Evolutionary conservation across 2,888 invertebrate species (phyloP), one percentile per base, ranked within the genome.

Genomic region (Ctena decussata): DNA sequence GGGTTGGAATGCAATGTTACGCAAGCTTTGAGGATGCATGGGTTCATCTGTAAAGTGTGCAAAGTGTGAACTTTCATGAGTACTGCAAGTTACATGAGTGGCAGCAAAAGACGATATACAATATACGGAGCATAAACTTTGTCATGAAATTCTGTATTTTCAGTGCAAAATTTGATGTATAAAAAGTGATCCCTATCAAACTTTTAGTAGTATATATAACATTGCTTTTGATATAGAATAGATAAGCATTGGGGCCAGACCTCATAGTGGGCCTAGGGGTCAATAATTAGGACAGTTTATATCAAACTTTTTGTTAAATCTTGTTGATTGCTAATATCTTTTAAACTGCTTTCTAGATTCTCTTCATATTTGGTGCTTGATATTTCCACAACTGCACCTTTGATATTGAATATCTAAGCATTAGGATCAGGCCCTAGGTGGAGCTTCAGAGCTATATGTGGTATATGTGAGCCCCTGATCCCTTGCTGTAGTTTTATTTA

Each of bases 171-270:
- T 46, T 46, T 46, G 46, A 46, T 46, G 18, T 3, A 5, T 46
- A 57, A 57, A 57, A 46, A 11, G 27, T 30, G 57, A 57, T 57
- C 57, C 57, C 27, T 57, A 57, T 30, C 27, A 30, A 57, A 57
- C 57, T 57, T 57, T 57, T 24, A 57, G 57, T 57, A 30, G 57
- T 57, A 57, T 57, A 57, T n/a, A n/a, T n/a, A n/a, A n/a, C n/a
- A n/a, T n/a, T n/a, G n/a, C n/a, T n/a, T n/a, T n/a, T n/a, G n/a
- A n/a, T n/a, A n/a, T n/a, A n/a, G n/a, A n/a, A n/a, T n/a, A n/a
- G n/a, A n/a, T n/a, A n/a, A n/a, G n/a, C n/a, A n/a, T n/a, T n/a
- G n/a, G n/a, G n/a, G n/a, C n/a, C n/a, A n/a, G n/a, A n/a, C n/a
- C n/a, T n/a, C n/a, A n/a, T n/a, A n/a, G n/a, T n/a, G n/a, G n/a